Base-by-base conservation (phyloP, 2,797 vertebrate genomes). In the Nannoperca australis region DNA sequence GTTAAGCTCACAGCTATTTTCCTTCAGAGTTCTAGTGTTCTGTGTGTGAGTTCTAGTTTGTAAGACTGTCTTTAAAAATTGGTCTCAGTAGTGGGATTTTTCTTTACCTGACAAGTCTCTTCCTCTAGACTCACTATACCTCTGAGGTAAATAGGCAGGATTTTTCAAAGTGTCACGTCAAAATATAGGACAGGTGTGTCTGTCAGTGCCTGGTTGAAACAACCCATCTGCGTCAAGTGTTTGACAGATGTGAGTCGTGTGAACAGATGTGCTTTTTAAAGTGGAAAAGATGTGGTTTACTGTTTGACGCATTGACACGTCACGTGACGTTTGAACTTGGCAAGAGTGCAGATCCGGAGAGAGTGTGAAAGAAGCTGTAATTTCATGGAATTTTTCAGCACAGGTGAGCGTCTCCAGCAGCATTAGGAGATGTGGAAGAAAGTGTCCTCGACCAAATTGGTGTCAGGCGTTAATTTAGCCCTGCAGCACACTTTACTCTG, bases 381-480 rank as follows among this genome's bases (percentile, higher is more conserved):
- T 92, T 85, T 85, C 76, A 88, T 55, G 81, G 88, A 85, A 87
- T 90, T 88, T 83, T 81, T 88, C 22, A 3, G 49, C 81, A 68
- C 59, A 76, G 84, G 79, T 74, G 79, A 91, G 78, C 42, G 53
- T 85, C 74, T 82, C 76, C 4, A 13, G 69, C 63, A 64, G 72
- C 56, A 63, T 70, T 71, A 61, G 66, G 70, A 50, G 70, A 76
- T 24, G 64, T 71, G 74, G 70, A 87, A 82, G 76, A 78, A 84
- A 79, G 79, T 58, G 51, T 87, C 82, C 78, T 88, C 47, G 0
- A 73, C 76, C 45, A 82, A 92, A 91, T 84, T 86, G 86, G 78
- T 88, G 88, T 85, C 91, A 90, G 88, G 65, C 82, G 78, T 88
- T 90, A 85, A 91, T 93, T 90, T 89, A 82, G 89, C 82, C 82